These are phyloP conservation scores for Marmota flaviventris DNA, from an alignment of 2,113 vertebrate species.

Conservation along the genomic window DNA sequence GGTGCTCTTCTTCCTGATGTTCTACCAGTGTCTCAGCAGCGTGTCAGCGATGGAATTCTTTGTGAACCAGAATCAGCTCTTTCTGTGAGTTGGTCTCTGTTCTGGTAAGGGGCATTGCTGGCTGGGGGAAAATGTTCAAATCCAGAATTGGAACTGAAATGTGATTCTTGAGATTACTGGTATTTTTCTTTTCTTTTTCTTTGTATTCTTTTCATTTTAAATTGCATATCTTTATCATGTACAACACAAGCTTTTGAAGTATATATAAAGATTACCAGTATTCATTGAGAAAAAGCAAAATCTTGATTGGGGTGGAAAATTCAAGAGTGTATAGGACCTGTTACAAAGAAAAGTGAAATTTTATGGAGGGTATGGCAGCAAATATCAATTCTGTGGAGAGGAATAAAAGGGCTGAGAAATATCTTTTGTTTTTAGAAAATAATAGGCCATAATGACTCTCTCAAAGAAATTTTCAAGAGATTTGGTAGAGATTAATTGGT, in stretches of 20 bases:
- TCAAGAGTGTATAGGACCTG: neutral
- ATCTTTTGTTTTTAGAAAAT: neutral
- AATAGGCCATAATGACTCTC: neutral
- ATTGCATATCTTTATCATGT: neutral
- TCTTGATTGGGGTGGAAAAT: neutral
- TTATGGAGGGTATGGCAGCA: neutral
- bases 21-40: slow-evolving; percentile 94
- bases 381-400: neutral
- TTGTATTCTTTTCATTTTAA: neutral
- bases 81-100: slow-evolving; percentile 89
- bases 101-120: neutral
- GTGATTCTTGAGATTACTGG: neutral
- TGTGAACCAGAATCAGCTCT: slow-evolving; percentile 93
- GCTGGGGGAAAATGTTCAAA: neutral
- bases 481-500: no score
- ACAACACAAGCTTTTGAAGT: no score
- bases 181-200: neutral
- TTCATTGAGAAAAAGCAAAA: neutral
- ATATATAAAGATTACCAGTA: neutral
- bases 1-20: slow-evolving; percentile 92
- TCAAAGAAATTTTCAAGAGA: neutral
- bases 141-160: neutral
- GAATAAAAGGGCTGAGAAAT: neutral
- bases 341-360: neutral
- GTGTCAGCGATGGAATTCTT: slow-evolving; percentile 94